Conservation (phyloP, 2,888 invertebrate genomes). For the Halictus quadricinctus region DNA sequence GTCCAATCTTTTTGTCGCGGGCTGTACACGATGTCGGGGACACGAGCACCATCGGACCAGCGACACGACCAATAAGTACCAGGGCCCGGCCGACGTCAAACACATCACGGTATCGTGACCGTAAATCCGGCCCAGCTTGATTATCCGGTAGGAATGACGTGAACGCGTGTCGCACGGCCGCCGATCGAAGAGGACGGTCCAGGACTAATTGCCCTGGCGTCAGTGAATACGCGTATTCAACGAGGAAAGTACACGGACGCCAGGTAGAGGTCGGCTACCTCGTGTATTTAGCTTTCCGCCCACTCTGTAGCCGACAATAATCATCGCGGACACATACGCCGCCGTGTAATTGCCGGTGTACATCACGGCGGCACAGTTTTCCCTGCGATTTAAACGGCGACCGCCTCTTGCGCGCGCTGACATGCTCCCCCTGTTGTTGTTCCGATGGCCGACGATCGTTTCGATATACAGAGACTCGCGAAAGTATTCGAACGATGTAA, state of each 20-base stretch:
- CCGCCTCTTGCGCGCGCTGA: not conserved
- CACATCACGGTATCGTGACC: slow-evolving; percentile 36
- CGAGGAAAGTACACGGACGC: slow-evolving; percentile 48
- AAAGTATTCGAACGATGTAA: not conserved
- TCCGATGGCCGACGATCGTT: not conserved
- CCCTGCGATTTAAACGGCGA: slow-evolving; percentile 16
- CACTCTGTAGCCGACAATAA: slow-evolving; percentile 42
- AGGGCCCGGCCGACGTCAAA: slow-evolving; percentile 29
- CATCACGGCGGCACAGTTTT: slow-evolving; percentile 21
- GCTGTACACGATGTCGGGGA: not conserved
- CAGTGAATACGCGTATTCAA: slow-evolving; percentile 42
- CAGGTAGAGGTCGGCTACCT: slow-evolving; percentile 14
- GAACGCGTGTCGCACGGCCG: slow-evolving; percentile 39
- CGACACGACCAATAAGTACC: slow-evolving; percentile 13
- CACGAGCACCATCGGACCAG: not conserved
- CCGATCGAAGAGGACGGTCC: slow-evolving; percentile 45
- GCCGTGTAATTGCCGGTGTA: slow-evolving; percentile 25
- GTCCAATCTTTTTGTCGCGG: not conserved
- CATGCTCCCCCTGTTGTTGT: not conserved
- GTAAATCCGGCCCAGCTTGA: slow-evolving; percentile 45
- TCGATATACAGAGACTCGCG: not conserved
- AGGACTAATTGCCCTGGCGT: slow-evolving; percentile 52
- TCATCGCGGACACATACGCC: slow-evolving; percentile 22
- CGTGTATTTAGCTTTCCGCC: slow-evolving; percentile 37
- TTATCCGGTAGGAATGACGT: slow-evolving; percentile 50